These are phyloP conservation scores for Anneissia japonica DNA, from an alignment of 35 echinoderm and acorn worm genomes.

Conservation along the genomic window DNA sequence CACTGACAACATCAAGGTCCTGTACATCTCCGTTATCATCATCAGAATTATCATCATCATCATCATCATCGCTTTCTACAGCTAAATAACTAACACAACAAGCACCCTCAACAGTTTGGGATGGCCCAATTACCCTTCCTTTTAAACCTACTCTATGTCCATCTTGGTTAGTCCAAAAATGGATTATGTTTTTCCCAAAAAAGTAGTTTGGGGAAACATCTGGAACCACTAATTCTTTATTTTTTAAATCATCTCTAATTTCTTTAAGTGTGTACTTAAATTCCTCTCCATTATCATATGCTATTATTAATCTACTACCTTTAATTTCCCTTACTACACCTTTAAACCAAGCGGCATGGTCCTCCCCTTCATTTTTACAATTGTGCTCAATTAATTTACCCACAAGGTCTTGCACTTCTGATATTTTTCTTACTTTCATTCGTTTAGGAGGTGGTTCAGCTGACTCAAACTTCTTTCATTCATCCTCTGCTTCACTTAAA, in stretches of 20 bases:
- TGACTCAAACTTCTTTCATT: neutral
- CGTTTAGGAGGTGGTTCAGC: neutral
- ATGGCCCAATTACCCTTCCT: neutral
- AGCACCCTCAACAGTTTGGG: neutral
- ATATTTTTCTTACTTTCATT: neutral
- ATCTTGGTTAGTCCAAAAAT: neutral
- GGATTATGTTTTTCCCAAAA: neutral
- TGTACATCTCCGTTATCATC: neutral
- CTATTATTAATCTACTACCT: neutral
- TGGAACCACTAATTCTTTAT: neutral
- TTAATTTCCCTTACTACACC: neutral
- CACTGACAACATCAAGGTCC: neutral
- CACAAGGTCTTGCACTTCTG: neutral
- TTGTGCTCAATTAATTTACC: neutral
- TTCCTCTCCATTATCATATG: neutral
- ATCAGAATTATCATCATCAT: neutral
- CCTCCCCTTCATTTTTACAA: neutral
- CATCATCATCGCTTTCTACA: neutral
- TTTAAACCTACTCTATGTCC: neutral
- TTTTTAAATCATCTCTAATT: neutral
- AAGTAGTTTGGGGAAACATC: neutral
- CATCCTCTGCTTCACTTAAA: neutral
- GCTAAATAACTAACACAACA: neutral
- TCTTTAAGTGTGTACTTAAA: neutral
- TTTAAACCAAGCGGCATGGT: neutral